Conservation (phyloP, 2,888 invertebrate species). For the Crocallis elinguaria region DNA sequence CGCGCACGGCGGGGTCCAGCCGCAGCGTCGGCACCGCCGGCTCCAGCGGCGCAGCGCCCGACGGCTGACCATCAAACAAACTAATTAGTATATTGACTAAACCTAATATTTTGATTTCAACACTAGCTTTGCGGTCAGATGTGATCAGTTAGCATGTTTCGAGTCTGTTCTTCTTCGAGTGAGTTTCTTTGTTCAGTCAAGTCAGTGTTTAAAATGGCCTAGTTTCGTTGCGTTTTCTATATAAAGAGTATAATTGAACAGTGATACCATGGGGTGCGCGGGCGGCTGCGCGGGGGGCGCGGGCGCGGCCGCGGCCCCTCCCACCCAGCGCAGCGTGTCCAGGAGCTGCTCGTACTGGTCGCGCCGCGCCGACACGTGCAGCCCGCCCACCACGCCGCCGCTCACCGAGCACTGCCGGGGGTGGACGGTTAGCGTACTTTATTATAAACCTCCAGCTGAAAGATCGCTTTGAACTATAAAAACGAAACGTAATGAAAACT, state of each 20-base stretch:
- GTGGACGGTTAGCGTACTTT: not conserved
- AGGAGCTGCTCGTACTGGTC: conserved; percentile 95
- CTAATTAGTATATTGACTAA: no score
- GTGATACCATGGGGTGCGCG: conserved; percentile 15
- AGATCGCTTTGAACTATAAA: no score
- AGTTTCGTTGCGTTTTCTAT: no score
- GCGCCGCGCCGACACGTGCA: conserved; percentile 94
- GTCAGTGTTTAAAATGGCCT: no score
- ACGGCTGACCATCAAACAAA: not conserved
- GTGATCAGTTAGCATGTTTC: no score
- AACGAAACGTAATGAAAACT: no score
- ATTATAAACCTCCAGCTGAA: no score
- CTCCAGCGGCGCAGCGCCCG: conserved; percentile 50
- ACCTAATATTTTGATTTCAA: no score
- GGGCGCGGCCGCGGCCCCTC: conserved; percentile 39
- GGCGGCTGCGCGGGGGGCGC: conserved; percentile 29
- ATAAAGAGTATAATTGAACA: no score
- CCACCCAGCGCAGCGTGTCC: conserved; percentile 85
- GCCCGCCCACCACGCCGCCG: conserved; percentile 92
- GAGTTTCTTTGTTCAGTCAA: no score
- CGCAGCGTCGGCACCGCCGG: conserved; percentile 77
- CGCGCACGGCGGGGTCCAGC: conserved; percentile 87
- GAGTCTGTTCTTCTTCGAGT: no score
- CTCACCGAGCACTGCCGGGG: conserved; percentile 81
- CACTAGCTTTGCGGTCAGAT: no score